Evolutionary conservation across 2,113 vertebrate species (phyloP), one percentile per base, ranked within the genome.

Genomic region (Sitta europaea): DNA sequence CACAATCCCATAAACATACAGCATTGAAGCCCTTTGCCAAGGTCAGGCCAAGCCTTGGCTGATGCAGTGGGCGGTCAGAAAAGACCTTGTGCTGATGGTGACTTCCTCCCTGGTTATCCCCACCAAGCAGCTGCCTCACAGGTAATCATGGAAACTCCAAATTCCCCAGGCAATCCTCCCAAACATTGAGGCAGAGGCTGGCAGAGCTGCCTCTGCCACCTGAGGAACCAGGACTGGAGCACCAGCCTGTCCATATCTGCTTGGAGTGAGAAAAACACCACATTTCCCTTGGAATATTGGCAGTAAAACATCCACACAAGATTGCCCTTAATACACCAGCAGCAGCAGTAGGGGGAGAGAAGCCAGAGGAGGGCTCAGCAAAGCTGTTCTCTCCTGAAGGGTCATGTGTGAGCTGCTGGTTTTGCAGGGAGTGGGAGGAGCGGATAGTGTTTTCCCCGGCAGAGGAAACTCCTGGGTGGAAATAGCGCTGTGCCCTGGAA

Each of bases 11-110:
- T 9, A 7, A 42, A 76, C 81, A 25, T 3, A 0, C 11, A 17
- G 16, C 0, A 0, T 10, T 25, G 27, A 59, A 71, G 10, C 19
- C 36, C 48, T 12, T 36, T 2, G 3, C 36, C 53, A 61, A 43
- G 42, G 33, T 16, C 36, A 20, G 73, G 31, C 20, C 25, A 27
- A 50, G 38, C 29, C 25, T 29, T 13, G 28, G 7, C 23, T 5
- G 38, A 27, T 0, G 2, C n/a, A 58, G 55, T 6, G 4, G 1
- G 6, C 0, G 0, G 29, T 42, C 8, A 43, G 59, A 70, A 47
- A 55, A 50, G 4, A 8, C 35, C 20, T 47, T 2, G 6, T 4
- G 42, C 38, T 47, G 66, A 43, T 31, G 16, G 14, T 0, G 9
- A 11, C 18, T 16, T 91, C 35, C 29, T 66, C 3, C 1, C 19